Base-by-base conservation (phyloP, 2,113 vertebrate genomes). In the Syngnathoides biaculeatus region DNA sequence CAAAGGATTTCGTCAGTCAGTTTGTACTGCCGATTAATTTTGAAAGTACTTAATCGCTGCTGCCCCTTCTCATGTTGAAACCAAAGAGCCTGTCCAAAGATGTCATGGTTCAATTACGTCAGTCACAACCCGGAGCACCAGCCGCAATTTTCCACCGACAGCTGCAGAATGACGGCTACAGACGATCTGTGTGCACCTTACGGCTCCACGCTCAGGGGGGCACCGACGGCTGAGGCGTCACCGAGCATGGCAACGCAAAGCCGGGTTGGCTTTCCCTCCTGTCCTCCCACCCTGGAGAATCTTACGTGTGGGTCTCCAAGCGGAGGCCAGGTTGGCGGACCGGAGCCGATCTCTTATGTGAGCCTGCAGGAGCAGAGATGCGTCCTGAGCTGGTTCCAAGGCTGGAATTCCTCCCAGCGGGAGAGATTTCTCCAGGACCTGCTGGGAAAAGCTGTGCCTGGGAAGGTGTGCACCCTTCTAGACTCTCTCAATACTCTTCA, bases 341-440 rank as follows among this genome's bases (percentile, higher is more conserved):
- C 79, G 1, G 61, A 79, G 39, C 89, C 91, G 42, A 83, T 94
- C 78, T 94, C 94, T 14, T 95, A 92, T 12, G 89, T 94, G 55
- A 95, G 91, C 30, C 85, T 93, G 12, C 95, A 95, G 83, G 94
- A 97, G 87, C 93, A 95, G 86, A 88, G 92, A 19, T 95, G 94
- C 71, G 89, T 96, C 65, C 73, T 96, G 65, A 94, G 93, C 80
- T 97, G 95, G 95, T 95, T 95, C 80, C 84, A 92, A 55, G 83
- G 86, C 50, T 97, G 95, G 94, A 85, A 74, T 62, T 40, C 60
- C 4, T 2, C 64, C 0, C 95, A 95, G 80, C 93, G 86, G 39
- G 92, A 94, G 67, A 82, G 88, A 10, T 96, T 96, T 86, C 71
- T 95, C 60, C 91, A 92, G 57, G 94, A 96, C 72, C 83, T 97